Conservation (phyloP, 1,140 invertebrate genomes). For the Bombus polaris region DNA sequence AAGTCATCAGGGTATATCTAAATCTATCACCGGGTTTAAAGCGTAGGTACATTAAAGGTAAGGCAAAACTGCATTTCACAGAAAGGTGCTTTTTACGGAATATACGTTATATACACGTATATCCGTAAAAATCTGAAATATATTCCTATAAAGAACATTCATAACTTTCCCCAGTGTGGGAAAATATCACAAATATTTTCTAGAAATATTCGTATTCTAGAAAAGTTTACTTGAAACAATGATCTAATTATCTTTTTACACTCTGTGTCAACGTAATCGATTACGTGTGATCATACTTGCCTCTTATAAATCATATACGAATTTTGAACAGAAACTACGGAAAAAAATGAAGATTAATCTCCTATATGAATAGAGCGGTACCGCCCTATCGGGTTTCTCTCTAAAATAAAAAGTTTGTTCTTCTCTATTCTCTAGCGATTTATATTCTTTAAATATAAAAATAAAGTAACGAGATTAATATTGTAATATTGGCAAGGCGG, state of each 20-base stretch:
- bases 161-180: conserved; percentile 60
- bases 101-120: conserved; percentile 16
- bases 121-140: conserved; percentile 60
- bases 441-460: conserved; percentile 43
- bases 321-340: conserved; percentile 44
- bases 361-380: background rate
- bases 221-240: conserved; percentile 61
- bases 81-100: conserved; percentile 59
- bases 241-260: conserved; percentile 41
- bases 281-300: background rate
- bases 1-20: conserved; percentile 68
- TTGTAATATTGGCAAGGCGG: conserved; percentile 66
- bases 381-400: conserved; percentile 4
- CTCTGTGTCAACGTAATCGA: conserved; percentile 17
- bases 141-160: conserved; percentile 67
- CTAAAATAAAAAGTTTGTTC: conserved; percentile 26
- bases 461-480: conserved; percentile 54
- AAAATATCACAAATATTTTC: conserved; percentile 66
- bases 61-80: conserved; percentile 79
- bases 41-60: conserved; percentile 79
- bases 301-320: conserved; percentile 28
- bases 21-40: conserved; percentile 79
- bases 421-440: background rate
- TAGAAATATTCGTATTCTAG: conserved; percentile 32
- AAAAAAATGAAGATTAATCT: conserved; percentile 11